A percentile compares a stretch with the other conserved stretches of the same genome.
These are phyloP conservation scores for Drosophila anomalipes DNA, from an alignment of 2,888 invertebrate species.

Conservation along the genomic window DNA sequence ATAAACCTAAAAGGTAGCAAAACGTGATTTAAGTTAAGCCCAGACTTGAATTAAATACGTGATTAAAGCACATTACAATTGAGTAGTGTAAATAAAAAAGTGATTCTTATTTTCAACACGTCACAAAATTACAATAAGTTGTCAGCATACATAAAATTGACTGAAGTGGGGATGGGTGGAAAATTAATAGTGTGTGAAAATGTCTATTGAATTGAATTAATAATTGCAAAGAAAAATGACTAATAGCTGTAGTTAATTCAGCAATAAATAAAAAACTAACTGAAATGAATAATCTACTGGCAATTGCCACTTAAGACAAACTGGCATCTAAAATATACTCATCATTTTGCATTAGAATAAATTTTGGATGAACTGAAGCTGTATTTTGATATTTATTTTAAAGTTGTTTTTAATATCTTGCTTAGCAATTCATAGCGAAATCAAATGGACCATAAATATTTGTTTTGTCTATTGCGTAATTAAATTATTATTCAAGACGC, in stretches of 20 bases:
- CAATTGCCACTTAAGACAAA: neutral
- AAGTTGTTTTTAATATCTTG: neutral
- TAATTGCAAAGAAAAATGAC: neutral
- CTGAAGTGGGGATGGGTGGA: neutral
- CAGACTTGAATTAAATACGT: neutral
- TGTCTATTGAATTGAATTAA: neutral
- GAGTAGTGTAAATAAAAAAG: constrained; percentile 2
- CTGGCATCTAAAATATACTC: neutral
- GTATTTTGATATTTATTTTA: neutral
- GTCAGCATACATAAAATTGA: too few relatives aligned
- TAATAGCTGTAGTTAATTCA: neutral
- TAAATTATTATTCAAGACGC: neutral
- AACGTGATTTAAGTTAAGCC: neutral
- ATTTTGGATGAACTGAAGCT: neutral
- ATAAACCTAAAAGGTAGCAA: too few relatives aligned
- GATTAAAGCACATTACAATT: neutral
- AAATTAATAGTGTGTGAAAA: neutral
- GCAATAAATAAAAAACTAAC: neutral
- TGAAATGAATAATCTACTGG: neutral
- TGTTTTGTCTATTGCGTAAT: neutral
- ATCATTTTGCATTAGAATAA: neutral
- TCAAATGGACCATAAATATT: neutral
- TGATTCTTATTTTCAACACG: neutral
- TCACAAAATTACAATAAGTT: neutral
- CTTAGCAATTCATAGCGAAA: neutral